Evolutionary conservation across 2,888 invertebrate genomes (phyloP), one percentile per base, ranked within the genome.

Genomic region (Keiferia lycopersicella): DNA sequence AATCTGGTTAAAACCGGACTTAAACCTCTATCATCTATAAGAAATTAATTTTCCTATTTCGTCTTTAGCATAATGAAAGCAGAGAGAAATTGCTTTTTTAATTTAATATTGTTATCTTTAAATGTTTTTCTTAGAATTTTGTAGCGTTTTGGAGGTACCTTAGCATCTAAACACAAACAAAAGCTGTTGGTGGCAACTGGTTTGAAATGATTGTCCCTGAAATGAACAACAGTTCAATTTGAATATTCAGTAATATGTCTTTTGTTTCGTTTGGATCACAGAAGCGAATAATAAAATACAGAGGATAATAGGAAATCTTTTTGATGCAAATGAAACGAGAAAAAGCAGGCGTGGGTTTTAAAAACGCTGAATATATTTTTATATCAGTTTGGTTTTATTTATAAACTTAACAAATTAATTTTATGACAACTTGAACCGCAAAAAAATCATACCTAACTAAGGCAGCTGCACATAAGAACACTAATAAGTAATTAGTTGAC

Each of bases 291-390:
- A 72, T 70, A 66, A 73, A 75, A 77, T 72, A 72, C 64, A 65
- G 67, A 65, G 66, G 68, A 64, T 72, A 74, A 73, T 71, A 69
- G 67, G 66, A 12, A 72, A 74, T 71, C 66, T 72, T 71, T 74
- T 71, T 74, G 72, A 69, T 69, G 67, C 65, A 64, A 69, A 71
- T 66, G 66, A 68, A 68, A 72, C 63, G 70, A 71, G 70, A 72
- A 68, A 69, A 74, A 71, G 72, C 67, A 69, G 71, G 1, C 3
- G 1, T 12, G 39, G 39, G 39, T 1, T 11, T 6, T 6, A 12
- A 39, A 39, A 39, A 39, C n/a, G n/a, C n/a, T n/a, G n/a, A n/a
- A n/a, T n/a, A n/a, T n/a, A n/a, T n/a, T n/a, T n/a, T n/a, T n/a
- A n/a, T n/a, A n/a, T n/a, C n/a, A n/a, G n/a, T n/a, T n/a, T n/a